Evolutionary conservation across 2,888 invertebrate species (phyloP).

Genomic region (Frankliniella intonsa): DNA sequence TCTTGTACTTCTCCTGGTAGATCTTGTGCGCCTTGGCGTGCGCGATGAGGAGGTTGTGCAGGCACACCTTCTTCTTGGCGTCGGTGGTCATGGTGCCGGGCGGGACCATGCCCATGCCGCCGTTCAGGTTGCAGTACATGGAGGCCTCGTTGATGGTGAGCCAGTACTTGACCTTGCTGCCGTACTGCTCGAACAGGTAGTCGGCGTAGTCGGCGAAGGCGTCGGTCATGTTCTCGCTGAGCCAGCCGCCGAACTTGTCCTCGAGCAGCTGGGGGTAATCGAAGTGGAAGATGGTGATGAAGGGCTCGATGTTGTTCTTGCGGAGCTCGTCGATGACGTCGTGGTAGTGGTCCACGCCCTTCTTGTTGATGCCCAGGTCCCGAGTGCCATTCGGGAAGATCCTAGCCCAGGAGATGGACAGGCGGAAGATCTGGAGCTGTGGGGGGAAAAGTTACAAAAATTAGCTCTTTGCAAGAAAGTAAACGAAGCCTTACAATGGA

Average conservation of each 20-base stretch:
- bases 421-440: background rate
- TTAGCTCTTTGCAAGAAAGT: no score
- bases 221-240: background rate
- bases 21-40: background rate
- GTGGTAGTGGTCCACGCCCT: background rate
- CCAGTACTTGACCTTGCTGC: constrained; percentile 8
- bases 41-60: background rate
- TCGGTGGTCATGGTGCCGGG: background rate
- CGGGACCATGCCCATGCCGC: background rate
- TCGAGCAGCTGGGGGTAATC: background rate
- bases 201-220: constrained; percentile 3
- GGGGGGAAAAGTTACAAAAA: no score
- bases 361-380: background rate
- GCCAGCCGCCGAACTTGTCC: constrained; percentile 3
- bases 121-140: constrained; percentile 32
- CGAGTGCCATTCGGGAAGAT: background rate
- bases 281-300: constrained; percentile 1
- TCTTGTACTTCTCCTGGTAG: background rate
- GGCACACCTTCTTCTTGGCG: background rate
- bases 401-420: background rate
- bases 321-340: background rate
- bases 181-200: background rate
- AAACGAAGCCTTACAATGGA: no score
- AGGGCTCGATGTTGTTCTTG: background rate
- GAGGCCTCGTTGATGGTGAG: constrained; percentile 22